phyloP scores from a whole-genome alignment of 2,113 vertebrate species.

The Pseudorectes ferrugineus region DNA sequence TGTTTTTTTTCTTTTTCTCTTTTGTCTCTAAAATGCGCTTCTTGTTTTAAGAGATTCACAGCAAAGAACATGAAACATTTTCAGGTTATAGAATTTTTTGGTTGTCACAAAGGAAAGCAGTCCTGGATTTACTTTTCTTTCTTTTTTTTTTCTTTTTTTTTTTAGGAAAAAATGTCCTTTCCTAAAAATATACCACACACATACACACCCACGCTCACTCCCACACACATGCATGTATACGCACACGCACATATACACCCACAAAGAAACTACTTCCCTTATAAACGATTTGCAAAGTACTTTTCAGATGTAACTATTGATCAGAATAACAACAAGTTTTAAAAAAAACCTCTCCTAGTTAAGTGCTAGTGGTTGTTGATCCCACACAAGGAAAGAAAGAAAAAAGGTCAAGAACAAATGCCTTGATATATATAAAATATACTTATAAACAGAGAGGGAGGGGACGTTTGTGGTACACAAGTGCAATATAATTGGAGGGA shows the following conservation, averaged over 20 bases:
- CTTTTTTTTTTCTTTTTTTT: constrained; percentile 12
- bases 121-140: constrained; percentile 68
- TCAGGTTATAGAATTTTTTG: constrained; percentile 84
- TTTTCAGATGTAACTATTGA: constrained; percentile 71
- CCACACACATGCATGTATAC: constrained; percentile 36
- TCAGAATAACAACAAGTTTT: constrained; percentile 73
- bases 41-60: constrained; percentile 85
- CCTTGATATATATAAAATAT: constrained; percentile 77
- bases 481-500: constrained; percentile 80
- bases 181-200: constrained; percentile 74
- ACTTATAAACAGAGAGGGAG: constrained; percentile 64
- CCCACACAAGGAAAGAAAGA: constrained; percentile 55
- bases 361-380: constrained; percentile 88
- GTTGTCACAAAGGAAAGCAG: constrained; percentile 87
- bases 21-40: constrained; percentile 83
- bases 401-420: constrained; percentile 65
- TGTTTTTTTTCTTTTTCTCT: constrained; percentile 64
- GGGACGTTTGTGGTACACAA: constrained; percentile 71
- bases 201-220: constrained; percentile 59
- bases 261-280: constrained; percentile 75
- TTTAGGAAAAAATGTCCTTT: constrained; percentile 71
- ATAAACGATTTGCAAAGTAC: constrained; percentile 75
- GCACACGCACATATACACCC: constrained; percentile 23
- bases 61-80: constrained; percentile 79
- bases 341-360: constrained; percentile 70